Evolutionary conservation across 2,797 vertebrate species (phyloP).

Genomic region (Centroberyx gerrardi): DNA sequence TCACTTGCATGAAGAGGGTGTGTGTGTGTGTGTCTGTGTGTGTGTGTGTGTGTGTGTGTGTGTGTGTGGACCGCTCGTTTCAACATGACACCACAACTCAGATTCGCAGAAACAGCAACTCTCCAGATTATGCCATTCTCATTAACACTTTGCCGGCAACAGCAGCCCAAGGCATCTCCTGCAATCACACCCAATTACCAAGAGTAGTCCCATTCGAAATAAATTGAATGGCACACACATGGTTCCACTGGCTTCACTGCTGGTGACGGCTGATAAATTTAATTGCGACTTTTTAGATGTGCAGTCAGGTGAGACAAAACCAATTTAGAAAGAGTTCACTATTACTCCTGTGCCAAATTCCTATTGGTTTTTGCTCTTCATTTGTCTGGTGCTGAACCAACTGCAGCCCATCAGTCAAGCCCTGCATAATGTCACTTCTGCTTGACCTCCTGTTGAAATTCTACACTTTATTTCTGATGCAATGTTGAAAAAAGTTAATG

Average conservation of each 20-base stretch:
- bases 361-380: constrained; percentile 44
- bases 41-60: background rate
- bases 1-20: background rate
- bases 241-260: constrained; percentile 24
- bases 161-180: constrained; percentile 21
- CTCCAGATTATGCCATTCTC: constrained; percentile 28
- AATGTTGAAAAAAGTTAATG: too few species aligned
- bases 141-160: constrained; percentile 37
- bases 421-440: constrained; percentile 23
- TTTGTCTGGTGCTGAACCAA: constrained; percentile 35
- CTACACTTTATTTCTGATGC: too few species aligned
- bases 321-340: constrained; percentile 61
- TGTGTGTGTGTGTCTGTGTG: background rate
- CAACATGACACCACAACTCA: background rate
- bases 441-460: background rate
- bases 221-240: constrained; percentile 40
- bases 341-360: constrained; percentile 53
- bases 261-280: constrained; percentile 62
- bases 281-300: constrained; percentile 71
- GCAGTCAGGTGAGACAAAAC: constrained; percentile 55
- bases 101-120: constrained; percentile 29
- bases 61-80: constrained; percentile 7
- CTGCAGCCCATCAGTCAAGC: constrained; percentile 26
- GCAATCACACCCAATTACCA: constrained; percentile 53
- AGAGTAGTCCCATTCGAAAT: constrained; percentile 43